Conservation (phyloP, 1,140 invertebrate genomes). For the Lucilia cuprina region DNA sequence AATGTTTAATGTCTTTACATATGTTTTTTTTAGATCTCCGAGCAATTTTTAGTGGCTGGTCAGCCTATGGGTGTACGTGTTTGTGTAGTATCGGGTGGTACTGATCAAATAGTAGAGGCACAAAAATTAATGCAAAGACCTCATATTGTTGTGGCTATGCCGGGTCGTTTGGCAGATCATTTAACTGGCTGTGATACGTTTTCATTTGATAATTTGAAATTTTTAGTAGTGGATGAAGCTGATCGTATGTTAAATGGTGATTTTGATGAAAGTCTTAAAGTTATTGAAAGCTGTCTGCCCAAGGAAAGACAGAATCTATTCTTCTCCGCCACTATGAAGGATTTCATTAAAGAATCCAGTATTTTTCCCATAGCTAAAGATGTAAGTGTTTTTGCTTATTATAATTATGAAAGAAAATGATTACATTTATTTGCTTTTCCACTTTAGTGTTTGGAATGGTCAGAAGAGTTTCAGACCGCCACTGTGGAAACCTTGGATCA, state of each 20-base stretch:
- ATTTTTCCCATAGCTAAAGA: conserved; percentile 58
- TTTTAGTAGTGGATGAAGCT: conserved; percentile 91
- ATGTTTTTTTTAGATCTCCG: conserved; percentile 70
- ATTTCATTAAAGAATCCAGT: conserved; percentile 67
- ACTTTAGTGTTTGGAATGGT: conserved; percentile 65
- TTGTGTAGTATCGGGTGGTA: conserved; percentile 88
- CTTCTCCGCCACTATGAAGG: conserved; percentile 97
- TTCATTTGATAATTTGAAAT: conserved; percentile 80
- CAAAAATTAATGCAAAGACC: conserved; percentile 85
- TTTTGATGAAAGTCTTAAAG: conserved; percentile 81
- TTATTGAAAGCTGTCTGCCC: conserved; percentile 83
- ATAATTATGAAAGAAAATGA: neutral
- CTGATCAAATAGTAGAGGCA: conserved; percentile 91
- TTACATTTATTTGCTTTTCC: neutral
- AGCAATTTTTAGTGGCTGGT: conserved; percentile 89
- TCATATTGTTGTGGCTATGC: conserved; percentile 94
- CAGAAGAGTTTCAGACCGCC: conserved; percentile 70
- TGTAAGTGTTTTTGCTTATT: conserved; percentile 42
- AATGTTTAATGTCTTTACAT: neutral
- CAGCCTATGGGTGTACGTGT: conserved; percentile 85
- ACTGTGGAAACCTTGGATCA: conserved; percentile 91
- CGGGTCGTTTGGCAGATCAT: conserved; percentile 88
- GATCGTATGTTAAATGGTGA: conserved; percentile 83
- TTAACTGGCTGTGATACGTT: conserved; percentile 85
- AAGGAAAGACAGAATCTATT: conserved; percentile 84